phyloP scores from a whole-genome alignment of 1,140 invertebrate genomes.

The Eulimnadia texana region DNA sequence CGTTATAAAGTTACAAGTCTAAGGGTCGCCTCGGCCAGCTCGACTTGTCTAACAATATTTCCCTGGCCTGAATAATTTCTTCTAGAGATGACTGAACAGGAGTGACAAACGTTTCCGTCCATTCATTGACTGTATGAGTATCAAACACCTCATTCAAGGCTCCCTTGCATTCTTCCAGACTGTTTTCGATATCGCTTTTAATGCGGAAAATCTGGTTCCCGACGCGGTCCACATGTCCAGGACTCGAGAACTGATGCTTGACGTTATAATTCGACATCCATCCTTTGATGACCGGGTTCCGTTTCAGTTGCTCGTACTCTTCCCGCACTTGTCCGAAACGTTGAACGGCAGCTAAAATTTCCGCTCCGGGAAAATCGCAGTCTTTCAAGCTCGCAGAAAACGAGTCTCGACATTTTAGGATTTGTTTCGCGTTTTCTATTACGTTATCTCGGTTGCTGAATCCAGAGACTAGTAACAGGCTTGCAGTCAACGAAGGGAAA shows the following conservation, averaged over 20 bases:
- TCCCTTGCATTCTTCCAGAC: conserved; percentile 21
- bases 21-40: conserved; percentile 20
- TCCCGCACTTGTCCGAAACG: conserved; percentile 15
- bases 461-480: conserved; percentile 19
- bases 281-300: conserved; percentile 25
- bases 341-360: conserved; percentile 21
- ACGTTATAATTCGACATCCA: conserved; percentile 29
- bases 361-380: conserved; percentile 27
- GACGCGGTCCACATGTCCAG: conserved; percentile 27
- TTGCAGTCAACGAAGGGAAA: conserved; percentile 38
- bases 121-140: conserved; percentile 27
- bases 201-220: conserved; percentile 22
- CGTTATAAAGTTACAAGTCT: background rate
- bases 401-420: conserved; percentile 22
- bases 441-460: conserved; percentile 17
- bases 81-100: conserved; percentile 24
- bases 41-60: conserved; percentile 16
- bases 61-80: conserved; percentile 16
- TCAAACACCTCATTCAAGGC: conserved; percentile 26
- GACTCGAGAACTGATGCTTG: conserved; percentile 27
- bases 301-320: conserved; percentile 19
- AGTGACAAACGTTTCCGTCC: conserved; percentile 25
- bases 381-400: conserved; percentile 21
- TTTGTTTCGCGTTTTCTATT: conserved; percentile 17
- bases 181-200: conserved; percentile 21